Evolutionary conservation across 2,888 invertebrate species (phyloP), one percentile per base, ranked within the genome.

Genomic region (Erebia aethiops): DNA sequence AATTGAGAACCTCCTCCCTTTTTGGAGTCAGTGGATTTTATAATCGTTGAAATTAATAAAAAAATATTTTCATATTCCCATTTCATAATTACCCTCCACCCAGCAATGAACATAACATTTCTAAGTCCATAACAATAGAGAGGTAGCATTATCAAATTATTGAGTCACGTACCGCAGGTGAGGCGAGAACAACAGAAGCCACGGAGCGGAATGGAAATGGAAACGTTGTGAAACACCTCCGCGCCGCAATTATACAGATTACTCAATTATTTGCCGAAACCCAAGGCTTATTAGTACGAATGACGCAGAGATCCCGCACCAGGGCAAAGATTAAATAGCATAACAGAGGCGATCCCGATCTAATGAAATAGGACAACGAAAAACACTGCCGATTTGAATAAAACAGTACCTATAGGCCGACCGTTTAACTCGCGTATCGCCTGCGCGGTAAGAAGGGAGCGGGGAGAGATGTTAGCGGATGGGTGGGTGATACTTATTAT

Each of bases 261-360:
- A 86, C 86, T 83, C 87, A 85, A 88, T 89, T 87, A 89, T 85
- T 85, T 73, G 84, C 85, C 73, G 74, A 76, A 71, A 70, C 76
- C 75, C 77, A 79, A 76, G 85, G 91, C 92, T 92, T 91, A 91
- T 92, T 92, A 92, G 84, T 81, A 82, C 82, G 84, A 77, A 92
- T 92, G 92, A 92, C 91, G 90, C 76, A 81, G 81, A 82, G 78
- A 83, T 86, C 85, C 79, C 73, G 63, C 73, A 41, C 16, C 58
- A 11, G 14, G 2, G 14, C 78, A 79, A 71, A 80, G 80, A 80
- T 7, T 62, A 75, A 35, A 16, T 35, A 35, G 16, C 13, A 35
- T 61, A 10, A 10, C 43, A 66, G 56, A 66, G 9, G 56, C 46
- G 11, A 35, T 43, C 18, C n/a, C 7, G 5, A 26, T 7, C 1